These are phyloP conservation scores for Embiotoca jacksoni DNA, from an alignment of 2,113 vertebrate genomes.

Conservation along the genomic window DNA sequence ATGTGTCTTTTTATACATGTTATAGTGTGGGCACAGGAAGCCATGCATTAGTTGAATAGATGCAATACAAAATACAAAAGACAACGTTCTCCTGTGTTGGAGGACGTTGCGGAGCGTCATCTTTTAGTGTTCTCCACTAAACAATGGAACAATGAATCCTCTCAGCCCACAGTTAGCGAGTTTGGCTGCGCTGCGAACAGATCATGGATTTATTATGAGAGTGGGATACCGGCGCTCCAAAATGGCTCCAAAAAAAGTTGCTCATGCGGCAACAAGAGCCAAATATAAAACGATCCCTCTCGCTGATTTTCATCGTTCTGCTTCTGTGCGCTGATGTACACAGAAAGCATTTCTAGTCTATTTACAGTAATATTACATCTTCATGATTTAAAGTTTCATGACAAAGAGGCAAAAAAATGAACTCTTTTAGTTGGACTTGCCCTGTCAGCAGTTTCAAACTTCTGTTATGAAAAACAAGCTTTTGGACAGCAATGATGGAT, in stretches of 20 bases:
- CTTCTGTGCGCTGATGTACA: background rate
- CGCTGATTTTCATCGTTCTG: background rate
- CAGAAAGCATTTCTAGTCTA: background rate
- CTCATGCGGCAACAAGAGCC: slow-evolving; percentile 1
- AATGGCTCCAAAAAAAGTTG: slow-evolving; percentile 9
- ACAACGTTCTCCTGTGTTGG: background rate
- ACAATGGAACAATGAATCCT: slow-evolving; percentile 9
- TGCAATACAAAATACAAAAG: background rate
- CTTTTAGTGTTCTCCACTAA: background rate
- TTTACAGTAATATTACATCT: background rate
- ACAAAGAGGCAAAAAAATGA: background rate
- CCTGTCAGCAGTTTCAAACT: background rate
- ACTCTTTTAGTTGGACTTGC: background rate
- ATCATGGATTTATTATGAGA: background rate
- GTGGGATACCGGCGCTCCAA: background rate
- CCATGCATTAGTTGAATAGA: background rate
- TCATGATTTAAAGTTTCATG: background rate
- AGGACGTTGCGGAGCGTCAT: background rate
- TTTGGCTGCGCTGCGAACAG: slow-evolving; percentile 2
- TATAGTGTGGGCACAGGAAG: background rate
- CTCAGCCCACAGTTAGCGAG: background rate
- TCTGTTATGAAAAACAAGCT: background rate
- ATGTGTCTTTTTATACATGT: background rate
- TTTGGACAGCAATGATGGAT: background rate
- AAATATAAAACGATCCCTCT: background rate